Evolutionary conservation across 1,140 invertebrate genomes (phyloP).

Genomic region (Lanistes nyassanus): DNA sequence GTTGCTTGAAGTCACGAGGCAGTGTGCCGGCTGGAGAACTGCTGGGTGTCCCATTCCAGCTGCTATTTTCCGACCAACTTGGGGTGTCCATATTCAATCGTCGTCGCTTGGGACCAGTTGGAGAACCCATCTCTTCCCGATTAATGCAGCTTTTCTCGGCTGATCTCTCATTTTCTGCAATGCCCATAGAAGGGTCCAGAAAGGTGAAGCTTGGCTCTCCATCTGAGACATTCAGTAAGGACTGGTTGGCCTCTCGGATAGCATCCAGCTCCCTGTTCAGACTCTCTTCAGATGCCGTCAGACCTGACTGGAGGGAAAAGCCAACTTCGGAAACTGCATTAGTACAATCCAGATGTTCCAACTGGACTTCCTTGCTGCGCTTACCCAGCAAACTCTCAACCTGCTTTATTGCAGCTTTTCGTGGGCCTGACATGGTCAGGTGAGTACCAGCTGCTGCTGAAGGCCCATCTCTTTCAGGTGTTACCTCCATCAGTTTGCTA

Average conservation of each 20-base stretch:
- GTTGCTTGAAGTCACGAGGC: slow-evolving; percentile 42
- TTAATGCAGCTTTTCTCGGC: neutral
- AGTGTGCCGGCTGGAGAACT: slow-evolving; percentile 37
- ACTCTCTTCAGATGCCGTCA: slow-evolving; percentile 15
- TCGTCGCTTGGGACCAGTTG: slow-evolving; percentile 47
- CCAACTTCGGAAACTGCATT: no score
- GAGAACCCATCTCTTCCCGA: slow-evolving; percentile 32
- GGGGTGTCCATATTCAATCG: slow-evolving; percentile 41
- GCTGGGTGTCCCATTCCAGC: slow-evolving; percentile 37
- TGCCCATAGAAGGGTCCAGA: neutral
- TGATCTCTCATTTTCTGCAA: neutral
- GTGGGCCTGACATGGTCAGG: no score
- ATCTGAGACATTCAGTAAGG: neutral
- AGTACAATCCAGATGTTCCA: slow-evolving; percentile 5
- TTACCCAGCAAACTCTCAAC: slow-evolving; percentile 8
- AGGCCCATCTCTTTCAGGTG: no score
- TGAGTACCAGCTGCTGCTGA: no score
- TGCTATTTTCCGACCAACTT: slow-evolving; percentile 43
- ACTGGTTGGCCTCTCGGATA: slow-evolving; percentile 12
- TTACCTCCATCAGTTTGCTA: no score
- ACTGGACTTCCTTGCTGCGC: slow-evolving; percentile 19
- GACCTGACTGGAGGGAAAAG: neutral
- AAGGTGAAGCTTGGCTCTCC: neutral
- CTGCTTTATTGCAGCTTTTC: neutral
- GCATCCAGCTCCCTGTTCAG: slow-evolving; percentile 24